Base-by-base conservation (phyloP, 2,888 invertebrate species). In the Hofmannophila pseudospretella region DNA sequence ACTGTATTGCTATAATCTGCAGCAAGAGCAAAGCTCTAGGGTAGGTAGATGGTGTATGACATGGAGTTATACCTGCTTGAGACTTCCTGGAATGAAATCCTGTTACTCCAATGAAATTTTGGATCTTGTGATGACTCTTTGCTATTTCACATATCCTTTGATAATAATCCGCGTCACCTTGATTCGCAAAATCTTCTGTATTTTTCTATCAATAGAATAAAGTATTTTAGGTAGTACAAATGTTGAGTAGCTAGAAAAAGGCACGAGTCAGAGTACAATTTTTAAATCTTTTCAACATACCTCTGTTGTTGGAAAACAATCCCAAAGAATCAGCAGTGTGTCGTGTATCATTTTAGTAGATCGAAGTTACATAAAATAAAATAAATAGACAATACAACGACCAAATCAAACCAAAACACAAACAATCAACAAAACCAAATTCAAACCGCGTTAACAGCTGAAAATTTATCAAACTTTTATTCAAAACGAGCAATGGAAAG, bases 311-410 rank as follows among this genome's bases (percentile, higher is more conserved):
- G 70, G 69, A 8, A 81, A 87, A 61, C 88, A 90, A 51, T 91
- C 90, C 90, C 90, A 91, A 35, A 93, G 70, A 42, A 91, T 84
- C 45, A 92, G 60, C 40, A 93, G 67, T 13, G 90, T 88, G 65
- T 93, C 92, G 53, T 93, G 91, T 38, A 93, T 88, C 93, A 93
- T 92, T 62, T 57, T 16, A 23, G n/a, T n/a, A n/a, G n/a, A n/a
- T n/a, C n/a, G n/a, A n/a, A n/a, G n/a, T n/a, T n/a, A n/a, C n/a
- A n/a, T n/a, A n/a, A n/a, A n/a, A n/a, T n/a, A n/a, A n/a, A n/a
- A n/a, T n/a, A n/a, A n/a, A n/a, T n/a, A n/a, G n/a, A n/a, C n/a
- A n/a, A n/a, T n/a, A n/a, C n/a, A n/a, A n/a, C n/a, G n/a, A n/a
- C n/a, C n/a, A n/a, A n/a, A n/a, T n/a, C n/a, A n/a, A n/a, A n/a